These are phyloP conservation scores for Basileuterus tristriatus DNA, from an alignment of 2,797 vertebrate species.

Conservation along the genomic window DNA sequence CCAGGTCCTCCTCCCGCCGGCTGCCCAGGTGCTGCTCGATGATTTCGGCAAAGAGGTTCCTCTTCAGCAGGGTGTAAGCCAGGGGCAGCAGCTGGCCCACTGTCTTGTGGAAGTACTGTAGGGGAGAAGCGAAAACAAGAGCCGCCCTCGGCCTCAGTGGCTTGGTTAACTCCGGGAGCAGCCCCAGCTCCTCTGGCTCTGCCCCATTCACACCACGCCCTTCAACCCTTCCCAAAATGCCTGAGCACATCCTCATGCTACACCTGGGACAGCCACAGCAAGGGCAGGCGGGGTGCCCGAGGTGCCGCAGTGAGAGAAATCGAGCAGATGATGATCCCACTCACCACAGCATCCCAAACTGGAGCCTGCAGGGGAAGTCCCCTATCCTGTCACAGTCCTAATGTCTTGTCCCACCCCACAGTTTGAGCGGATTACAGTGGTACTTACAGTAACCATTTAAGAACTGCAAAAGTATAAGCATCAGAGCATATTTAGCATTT, in stretches of 20 bases:
- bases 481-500: not conserved
- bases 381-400: fast-evolving
- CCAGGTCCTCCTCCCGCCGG: constrained; percentile 82
- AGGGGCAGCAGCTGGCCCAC: constrained; percentile 91
- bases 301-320: fast-evolving
- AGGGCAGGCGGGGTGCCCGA: fast-evolving
- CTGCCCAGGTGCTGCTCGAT: constrained; percentile 85
- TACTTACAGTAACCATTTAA: not conserved
- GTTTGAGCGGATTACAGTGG: fast-evolving
- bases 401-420: fast-evolving
- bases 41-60: constrained; percentile 89
- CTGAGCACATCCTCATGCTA: fast-evolving
- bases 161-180: fast-evolving
- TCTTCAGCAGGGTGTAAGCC: constrained; percentile 90
- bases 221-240: fast-evolving
- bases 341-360: fast-evolving
- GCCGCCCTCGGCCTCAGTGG: fast-evolving
- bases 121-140: not conserved
- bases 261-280: not conserved
- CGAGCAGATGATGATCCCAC: fast-evolving
- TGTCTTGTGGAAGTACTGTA: constrained; percentile 93
- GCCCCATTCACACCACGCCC: fast-evolving
- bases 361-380: not conserved
- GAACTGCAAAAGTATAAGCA: too few relatives aligned
- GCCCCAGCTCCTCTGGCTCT: fast-evolving